Evolutionary conservation across 2,113 vertebrate genomes (phyloP), one percentile per base, ranked within the genome.

Genomic region (Eretmochelys imbricata): DNA sequence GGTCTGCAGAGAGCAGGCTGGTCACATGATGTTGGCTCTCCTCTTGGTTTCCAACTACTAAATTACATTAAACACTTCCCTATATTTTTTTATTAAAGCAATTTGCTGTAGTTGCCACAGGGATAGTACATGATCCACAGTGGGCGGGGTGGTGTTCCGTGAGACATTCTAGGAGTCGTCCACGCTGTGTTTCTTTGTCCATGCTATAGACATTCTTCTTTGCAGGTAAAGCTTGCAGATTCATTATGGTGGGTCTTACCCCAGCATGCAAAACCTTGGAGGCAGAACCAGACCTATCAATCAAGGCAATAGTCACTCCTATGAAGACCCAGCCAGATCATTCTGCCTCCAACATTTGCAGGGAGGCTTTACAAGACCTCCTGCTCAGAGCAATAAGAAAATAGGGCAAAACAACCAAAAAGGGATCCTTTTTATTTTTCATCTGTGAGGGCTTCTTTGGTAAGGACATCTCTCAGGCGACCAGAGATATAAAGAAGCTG

Each of bases 21-120:
- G 0, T 92, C 3, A 1, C 24, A 90, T 85, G 27, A 24, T 75
- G 16, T 49, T 90, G 81, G 50, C 49, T 8, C 57, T 42, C 82
- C 91, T 91, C 48, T 93, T 93, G 76, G 51, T 91, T 93, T 93
- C 27, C 80, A 89, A 51, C 3, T n/a, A 25, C 5, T 80, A 89
- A 72, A 76, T 50, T 7, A 49, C 19, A 2, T 79, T 87, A 87
- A 51, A 89, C 1, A 35, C 7, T 85, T 46, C 4, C 35, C 11
- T 62, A 54, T 27, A 1, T 20, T 57, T 78, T 86, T 10, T 2
- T 42, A 17, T 83, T 90, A 48, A 80, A 59, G 51, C 49, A 0
- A 0, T 72, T 57, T 48, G 17, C 19, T 4, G 17, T 57, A 85
- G 55, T 12, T 1, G 89, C 27, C 35, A 69, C 31, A 69, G 62